Percentiles rank a stretch among this genome's conserved stretches.
phyloP scores from a whole-genome alignment of 2,888 invertebrate species.

The Ectemnius lituratus region DNA sequence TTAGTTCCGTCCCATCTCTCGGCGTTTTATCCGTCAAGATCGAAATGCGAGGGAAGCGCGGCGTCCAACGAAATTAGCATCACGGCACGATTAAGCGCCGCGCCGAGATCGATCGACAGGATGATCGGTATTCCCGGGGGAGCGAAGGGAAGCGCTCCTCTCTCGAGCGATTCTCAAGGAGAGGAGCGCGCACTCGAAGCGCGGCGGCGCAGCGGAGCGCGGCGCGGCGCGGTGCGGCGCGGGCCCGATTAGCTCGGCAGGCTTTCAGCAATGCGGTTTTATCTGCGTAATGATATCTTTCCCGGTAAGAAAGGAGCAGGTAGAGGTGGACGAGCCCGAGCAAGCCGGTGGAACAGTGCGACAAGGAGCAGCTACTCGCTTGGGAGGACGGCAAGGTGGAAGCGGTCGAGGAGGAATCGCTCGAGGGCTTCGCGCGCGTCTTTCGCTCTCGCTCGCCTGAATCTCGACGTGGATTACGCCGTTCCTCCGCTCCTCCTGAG shows the following conservation, averaged over 20 bases:
- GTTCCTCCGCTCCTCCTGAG: slow-evolving; percentile 5
- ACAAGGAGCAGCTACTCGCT: no score
- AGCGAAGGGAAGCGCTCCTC: slow-evolving; percentile 38
- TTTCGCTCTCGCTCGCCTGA: slow-evolving; percentile 31
- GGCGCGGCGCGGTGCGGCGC: not conserved
- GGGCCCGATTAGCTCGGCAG: slow-evolving; percentile 60
- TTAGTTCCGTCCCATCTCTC: no score
- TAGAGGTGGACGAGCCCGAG: not conserved
- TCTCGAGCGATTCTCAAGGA: slow-evolving; percentile 41
- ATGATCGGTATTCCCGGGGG: slow-evolving; percentile 35
- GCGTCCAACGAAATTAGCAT: no score
- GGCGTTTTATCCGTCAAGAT: no score
- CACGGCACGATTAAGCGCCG: no score
- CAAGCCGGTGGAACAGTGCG: no score
- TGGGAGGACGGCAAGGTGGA: no score
- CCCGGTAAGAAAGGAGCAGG: slow-evolving; percentile 7
- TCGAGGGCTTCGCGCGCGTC: slow-evolving; percentile 25
- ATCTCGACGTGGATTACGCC: slow-evolving; percentile 49
- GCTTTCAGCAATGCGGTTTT: slow-evolving; percentile 67
- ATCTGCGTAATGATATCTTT: slow-evolving; percentile 69
- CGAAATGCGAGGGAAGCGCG: no score
- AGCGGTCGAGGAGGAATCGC: slow-evolving; percentile 12
- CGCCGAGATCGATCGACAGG: not conserved
- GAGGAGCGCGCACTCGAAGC: slow-evolving; percentile 32
- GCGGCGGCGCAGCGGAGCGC: no score